Evolutionary conservation across 2,888 invertebrate species (phyloP).

Genomic region (Tachina fera): DNA sequence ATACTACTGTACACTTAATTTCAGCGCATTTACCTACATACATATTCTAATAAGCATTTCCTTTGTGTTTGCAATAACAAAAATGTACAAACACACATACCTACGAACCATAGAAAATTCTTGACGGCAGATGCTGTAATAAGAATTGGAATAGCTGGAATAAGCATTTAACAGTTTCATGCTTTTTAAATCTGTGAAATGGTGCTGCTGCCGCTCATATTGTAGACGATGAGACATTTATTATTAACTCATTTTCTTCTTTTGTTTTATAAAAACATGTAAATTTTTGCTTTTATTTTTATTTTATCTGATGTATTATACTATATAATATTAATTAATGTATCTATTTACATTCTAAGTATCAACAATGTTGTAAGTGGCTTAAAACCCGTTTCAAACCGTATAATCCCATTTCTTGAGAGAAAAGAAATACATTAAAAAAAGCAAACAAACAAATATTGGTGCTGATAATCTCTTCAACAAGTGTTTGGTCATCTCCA

Average conservation of each 20-base stretch:
- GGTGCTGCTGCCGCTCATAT: background rate
- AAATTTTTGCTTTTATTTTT: background rate
- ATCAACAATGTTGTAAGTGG: background rate
- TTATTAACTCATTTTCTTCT: background rate
- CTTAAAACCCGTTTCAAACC: background rate
- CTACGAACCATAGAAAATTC: too few relatives aligned
- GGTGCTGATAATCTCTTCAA: constrained; percentile 44
- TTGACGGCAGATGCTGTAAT: background rate
- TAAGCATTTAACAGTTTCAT: constrained; percentile 4
- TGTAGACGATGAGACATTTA: background rate
- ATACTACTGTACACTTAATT: constrained; percentile 41
- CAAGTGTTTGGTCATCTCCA: constrained; percentile 16
- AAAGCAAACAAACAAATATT: constrained; percentile 3
- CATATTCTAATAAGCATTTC: constrained; percentile 46
- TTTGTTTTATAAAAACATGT: background rate
- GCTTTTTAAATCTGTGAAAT: background rate
- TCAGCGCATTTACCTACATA: constrained; percentile 33
- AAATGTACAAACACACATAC: background rate
- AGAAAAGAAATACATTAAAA: background rate
- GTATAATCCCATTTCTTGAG: constrained; percentile 25
- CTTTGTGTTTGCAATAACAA: constrained; percentile 5
- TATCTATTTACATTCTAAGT: constrained; percentile 8
- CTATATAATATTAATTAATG: constrained; percentile 19
- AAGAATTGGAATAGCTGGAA: background rate
- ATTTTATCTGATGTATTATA: constrained; percentile 18